Evolutionary conservation across 2,888 invertebrate species (phyloP), one percentile per base, ranked within the genome.

Genomic region (Keiferia lycopersicella): DNA sequence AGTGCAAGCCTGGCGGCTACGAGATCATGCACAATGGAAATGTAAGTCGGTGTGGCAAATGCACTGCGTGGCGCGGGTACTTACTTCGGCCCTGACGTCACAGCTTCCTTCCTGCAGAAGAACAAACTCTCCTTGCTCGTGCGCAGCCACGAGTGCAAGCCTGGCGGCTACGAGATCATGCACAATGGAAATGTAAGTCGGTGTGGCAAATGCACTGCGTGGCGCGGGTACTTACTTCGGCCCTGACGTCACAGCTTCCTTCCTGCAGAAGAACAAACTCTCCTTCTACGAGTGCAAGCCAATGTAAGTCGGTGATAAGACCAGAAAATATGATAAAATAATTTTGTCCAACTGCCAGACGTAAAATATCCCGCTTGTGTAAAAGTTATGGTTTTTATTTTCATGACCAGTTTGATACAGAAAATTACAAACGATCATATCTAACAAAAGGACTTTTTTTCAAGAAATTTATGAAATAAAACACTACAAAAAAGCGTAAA

Each of bases 1-100:
- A 98, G 83, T 98, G 98, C 86, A 98, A 98, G 87, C 95, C 95
- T 1, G 97, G 97, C 61, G 98, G 98, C n/a, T 98, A 97, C 81
- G 98, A 98, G 87, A 94, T 96, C 72, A 93, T 94, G 62, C 98
- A 98, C 77, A 94, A 95, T 80, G 95, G 95, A 76, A 95, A 95
- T 88, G 97, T 96, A 83, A 88, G 91, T 26, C 26, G 34, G 97
- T 78, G 94, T 95, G 68, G 96, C 97, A 1, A 97, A 97, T 78
- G 94, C 94, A 8, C 92, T 97, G 65, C 93, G 98, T 16, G 98
- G 98, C 0, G 98, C 98, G 3, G 98, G 98, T 2, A 96, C 96
- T 2, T 98, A 98, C 87, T 98, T 98, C 82, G 98, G 98, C 0
- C 97, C 98, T 0, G 98, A 98, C 79, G 95, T 98, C 59, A 97